phyloP scores from a whole-genome alignment of 2,797 vertebrate species.

The Chrosomus eos region DNA sequence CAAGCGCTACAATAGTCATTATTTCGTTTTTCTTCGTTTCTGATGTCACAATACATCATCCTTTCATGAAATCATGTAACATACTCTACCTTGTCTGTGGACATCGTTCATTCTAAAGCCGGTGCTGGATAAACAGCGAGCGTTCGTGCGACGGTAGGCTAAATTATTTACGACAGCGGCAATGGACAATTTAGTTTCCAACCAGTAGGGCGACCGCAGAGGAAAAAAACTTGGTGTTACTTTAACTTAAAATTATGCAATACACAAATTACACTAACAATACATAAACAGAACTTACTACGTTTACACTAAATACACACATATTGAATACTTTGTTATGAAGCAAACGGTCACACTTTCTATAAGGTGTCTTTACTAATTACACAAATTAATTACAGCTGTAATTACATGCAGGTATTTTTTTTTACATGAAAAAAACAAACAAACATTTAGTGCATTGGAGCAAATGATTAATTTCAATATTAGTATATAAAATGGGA shows the following conservation, averaged over 20 bases:
- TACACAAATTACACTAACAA: neutral
- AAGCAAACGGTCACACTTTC: neutral
- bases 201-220: too few relatives aligned
- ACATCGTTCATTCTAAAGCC: too few relatives aligned
- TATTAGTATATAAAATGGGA: neutral
- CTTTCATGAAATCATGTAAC: too few relatives aligned
- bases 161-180: too few relatives aligned
- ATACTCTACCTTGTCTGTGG: too few relatives aligned
- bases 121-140: too few relatives aligned
- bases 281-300: neutral
- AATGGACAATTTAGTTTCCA: too few relatives aligned
- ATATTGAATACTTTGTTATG: neutral
- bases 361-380: neutral
- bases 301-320: neutral
- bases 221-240: too few relatives aligned
- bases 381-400: neutral
- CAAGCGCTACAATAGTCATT: too few relatives aligned
- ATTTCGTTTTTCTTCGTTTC: too few relatives aligned
- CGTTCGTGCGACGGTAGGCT: too few relatives aligned
- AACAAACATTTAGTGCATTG: neutral
- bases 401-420: neutral
- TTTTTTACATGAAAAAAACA: neutral
- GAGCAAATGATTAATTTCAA: neutral
- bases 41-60: too few relatives aligned
- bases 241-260: neutral